Base-by-base conservation (phyloP, 1,140 invertebrate species). In the Sarcophaga bullata region DNA sequence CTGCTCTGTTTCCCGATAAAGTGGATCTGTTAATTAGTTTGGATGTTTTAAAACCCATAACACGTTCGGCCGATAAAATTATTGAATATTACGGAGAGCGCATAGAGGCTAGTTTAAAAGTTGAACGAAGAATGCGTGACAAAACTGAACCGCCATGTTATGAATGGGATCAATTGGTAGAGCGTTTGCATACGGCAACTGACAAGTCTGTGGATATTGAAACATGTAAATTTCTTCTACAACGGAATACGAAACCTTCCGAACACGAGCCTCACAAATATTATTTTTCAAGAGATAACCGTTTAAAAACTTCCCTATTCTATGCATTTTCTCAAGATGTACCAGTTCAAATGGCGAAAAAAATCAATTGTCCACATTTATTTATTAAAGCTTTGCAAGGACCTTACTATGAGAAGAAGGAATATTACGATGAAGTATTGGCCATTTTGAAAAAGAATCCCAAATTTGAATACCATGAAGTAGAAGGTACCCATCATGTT, bases 401-500 rank as follows among this genome's bases (percentile, higher is more conserved):
- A 6, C 88, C 91, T 0, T 93, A 92, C 85, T 93, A 92, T 81
- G 92, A 93, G 81, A 86, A 91, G 10, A 90, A 91, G 83, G 91
- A 92, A 85, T 85, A 91, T 82, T 92, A 91, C 84, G 90, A 92
- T 48, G 91, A 92, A 82, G 91, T 93, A 62, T 58, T 93, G 3
- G 90, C 92, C 50, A 85, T 93, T 9, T 86, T 95, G 46, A 88
- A 90, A 81, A 87, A 88, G 80, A 94, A 92, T 86, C 88, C 90
- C 2, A 90, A 92, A 49, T 95, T 94, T 86, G 91, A 93, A 85
- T 92, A 91, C 82, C 90, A 93, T 75, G 91, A 92, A 84, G 88
- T 96, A 0, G 91, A 93, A n/a, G 95, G 95, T 13, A 93, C 92
- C 8, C 95, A 96, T 91, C 95, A 96, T 88, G 90, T 95, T 10